phyloP scores from a whole-genome alignment of 2,113 vertebrate genomes.

The Elanus axillaris region DNA sequence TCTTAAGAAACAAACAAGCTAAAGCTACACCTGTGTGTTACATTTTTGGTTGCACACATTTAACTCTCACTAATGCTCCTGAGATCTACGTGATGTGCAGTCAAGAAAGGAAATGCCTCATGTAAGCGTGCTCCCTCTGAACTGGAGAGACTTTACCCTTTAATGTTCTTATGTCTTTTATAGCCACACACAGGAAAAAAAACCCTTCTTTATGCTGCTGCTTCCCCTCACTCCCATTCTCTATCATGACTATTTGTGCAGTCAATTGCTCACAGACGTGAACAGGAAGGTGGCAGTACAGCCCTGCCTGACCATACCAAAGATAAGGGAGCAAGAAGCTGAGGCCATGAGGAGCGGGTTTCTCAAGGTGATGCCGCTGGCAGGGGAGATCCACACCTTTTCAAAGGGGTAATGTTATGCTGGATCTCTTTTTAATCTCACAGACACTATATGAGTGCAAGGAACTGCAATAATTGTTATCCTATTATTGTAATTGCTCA shows the following conservation, averaged over 20 bases:
- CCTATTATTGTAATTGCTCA: conserved; percentile 39
- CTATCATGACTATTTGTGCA: background rate
- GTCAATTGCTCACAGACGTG: background rate
- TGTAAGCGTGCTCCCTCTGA: background rate
- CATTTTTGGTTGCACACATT: background rate
- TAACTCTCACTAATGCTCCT: background rate
- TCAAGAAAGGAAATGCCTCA: background rate
- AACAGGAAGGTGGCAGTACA: background rate
- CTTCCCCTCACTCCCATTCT: background rate
- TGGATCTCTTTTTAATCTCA: conserved; percentile 32
- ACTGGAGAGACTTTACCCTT: background rate
- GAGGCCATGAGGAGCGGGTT: background rate
- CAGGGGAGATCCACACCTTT: background rate
- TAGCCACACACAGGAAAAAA: background rate
- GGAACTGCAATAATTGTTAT: conserved; percentile 33
- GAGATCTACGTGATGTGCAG: background rate
- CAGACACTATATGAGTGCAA: background rate
- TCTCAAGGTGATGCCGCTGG: background rate
- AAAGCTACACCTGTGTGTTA: background rate
- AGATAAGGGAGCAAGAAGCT: background rate
- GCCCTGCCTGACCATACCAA: background rate
- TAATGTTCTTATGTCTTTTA: background rate
- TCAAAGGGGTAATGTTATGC: background rate
- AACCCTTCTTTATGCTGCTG: background rate
- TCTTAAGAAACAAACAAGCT: background rate